Conservation (phyloP, 2,113 vertebrate species). For the Bubalus kerabau region DNA sequence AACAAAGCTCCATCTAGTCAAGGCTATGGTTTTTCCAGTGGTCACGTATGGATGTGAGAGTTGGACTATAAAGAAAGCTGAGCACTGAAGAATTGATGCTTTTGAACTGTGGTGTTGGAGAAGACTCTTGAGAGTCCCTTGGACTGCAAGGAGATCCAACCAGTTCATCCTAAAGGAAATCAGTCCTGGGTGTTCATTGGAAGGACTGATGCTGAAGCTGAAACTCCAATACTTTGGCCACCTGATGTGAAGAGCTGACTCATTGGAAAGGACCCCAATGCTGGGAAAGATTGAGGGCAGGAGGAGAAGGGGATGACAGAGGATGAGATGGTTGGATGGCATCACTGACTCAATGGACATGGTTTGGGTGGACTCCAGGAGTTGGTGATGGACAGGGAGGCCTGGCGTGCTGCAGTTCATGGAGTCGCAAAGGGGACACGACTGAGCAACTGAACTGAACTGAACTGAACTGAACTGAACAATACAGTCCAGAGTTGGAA, state of each 20-base stretch:
- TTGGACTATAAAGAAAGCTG: background rate
- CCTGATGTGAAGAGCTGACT: background rate
- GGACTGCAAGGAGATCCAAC: background rate
- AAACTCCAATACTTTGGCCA: background rate
- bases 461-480: background rate
- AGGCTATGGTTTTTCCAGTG: background rate
- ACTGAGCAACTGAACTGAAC: background rate
- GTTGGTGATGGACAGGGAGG: background rate
- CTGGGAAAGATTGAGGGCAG: fast-evolving
- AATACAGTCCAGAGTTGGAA: background rate
- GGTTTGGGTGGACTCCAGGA: background rate
- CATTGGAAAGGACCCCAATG: background rate
- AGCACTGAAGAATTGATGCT: background rate
- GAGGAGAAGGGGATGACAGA: background rate
- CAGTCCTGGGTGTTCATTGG: background rate
- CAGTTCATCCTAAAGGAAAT: background rate
- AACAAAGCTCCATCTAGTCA: background rate
- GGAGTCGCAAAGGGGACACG: fast-evolving
- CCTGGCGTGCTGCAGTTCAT: background rate
- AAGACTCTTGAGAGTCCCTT: background rate
- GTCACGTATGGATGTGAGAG: background rate
- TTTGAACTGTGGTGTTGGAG: background rate
- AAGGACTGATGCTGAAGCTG: background rate
- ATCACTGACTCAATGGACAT: background rate
- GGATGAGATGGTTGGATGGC: background rate